phyloP scores from a whole-genome alignment of 2,797 vertebrate species.

The Gallinago nigripennis region DNA sequence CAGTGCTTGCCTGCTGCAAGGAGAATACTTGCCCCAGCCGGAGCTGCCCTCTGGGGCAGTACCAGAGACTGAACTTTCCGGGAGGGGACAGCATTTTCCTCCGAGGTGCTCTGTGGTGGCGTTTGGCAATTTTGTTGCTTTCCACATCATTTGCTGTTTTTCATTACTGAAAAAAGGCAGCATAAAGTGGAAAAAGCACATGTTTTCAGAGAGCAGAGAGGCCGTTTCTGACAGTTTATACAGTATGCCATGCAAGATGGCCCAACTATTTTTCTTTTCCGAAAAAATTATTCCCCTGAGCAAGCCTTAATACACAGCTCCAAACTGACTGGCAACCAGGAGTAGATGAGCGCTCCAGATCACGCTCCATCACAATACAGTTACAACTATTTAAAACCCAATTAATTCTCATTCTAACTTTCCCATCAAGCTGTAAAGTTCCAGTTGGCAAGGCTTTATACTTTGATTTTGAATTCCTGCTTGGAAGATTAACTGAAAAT shows the following conservation, averaged over 20 bases:
- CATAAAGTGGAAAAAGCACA: background rate
- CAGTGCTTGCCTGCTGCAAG: background rate
- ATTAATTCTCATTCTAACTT: conserved; percentile 49
- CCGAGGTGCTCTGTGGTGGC: background rate
- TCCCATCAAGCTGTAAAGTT: conserved; percentile 48
- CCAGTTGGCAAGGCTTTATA: conserved; percentile 38
- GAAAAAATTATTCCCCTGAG: conserved; percentile 7
- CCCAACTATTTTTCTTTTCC: background rate
- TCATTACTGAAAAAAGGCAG: conserved; percentile 1
- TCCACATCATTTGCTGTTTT: background rate
- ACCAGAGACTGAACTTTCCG: background rate
- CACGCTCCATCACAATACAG: conserved; percentile 18
- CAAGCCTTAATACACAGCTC: background rate
- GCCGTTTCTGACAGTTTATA: background rate
- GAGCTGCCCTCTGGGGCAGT: background rate
- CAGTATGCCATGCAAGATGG: background rate
- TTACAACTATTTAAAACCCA: conserved; percentile 55
- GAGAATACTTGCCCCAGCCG: background rate
- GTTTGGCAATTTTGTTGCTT: background rate
- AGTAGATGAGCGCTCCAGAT: background rate
- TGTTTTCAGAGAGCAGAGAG: background rate
- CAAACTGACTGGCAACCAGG: background rate
- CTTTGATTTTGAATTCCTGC: conserved; percentile 62
- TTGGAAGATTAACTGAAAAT: conserved; percentile 59
- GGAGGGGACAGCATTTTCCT: fast-evolving